These are phyloP conservation scores for Polypterus senegalus DNA, from an alignment of 2,113 vertebrate genomes.

Conservation along the genomic window DNA sequence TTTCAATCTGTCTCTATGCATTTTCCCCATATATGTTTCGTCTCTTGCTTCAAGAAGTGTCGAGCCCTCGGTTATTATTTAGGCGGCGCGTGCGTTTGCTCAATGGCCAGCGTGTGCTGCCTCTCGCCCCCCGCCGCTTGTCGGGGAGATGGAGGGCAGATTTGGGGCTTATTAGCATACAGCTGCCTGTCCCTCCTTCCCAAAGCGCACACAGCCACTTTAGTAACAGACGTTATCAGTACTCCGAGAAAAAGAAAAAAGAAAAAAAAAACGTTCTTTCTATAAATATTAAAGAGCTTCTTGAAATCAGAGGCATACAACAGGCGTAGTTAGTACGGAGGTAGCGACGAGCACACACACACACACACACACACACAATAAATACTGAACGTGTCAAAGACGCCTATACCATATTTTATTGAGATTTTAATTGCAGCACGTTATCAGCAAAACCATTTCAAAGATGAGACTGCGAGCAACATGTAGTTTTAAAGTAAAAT, in stretches of 20 bases:
- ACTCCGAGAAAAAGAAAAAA: not conserved
- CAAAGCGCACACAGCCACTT: constrained; percentile 31
- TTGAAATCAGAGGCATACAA: too few relatives aligned
- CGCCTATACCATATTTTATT: too few relatives aligned
- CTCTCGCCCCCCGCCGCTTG: constrained; percentile 33
- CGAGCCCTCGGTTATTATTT: constrained; percentile 24
- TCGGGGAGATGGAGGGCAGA: constrained; percentile 25
- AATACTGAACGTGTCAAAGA: too few relatives aligned
- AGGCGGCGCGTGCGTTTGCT: constrained; percentile 62
- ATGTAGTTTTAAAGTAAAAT: too few relatives aligned
- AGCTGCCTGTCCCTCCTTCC: constrained; percentile 58
- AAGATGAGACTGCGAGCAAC: too few relatives aligned
- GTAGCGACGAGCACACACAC: too few relatives aligned
- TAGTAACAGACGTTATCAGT: constrained; percentile 35
- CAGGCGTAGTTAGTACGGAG: too few relatives aligned
- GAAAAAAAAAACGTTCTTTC: not conserved
- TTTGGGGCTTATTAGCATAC: constrained; percentile 83
- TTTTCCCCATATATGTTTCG: not conserved
- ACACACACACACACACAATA: too few relatives aligned
- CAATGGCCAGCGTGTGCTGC: constrained; percentile 62
- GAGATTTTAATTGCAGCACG: too few relatives aligned
- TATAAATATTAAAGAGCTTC: not conserved
- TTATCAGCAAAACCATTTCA: too few relatives aligned
- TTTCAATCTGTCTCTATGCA: not conserved
- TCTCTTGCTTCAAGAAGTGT: constrained; percentile 7